Conservation (phyloP, 1,140 invertebrate genomes). For the Battus philenor region DNA sequence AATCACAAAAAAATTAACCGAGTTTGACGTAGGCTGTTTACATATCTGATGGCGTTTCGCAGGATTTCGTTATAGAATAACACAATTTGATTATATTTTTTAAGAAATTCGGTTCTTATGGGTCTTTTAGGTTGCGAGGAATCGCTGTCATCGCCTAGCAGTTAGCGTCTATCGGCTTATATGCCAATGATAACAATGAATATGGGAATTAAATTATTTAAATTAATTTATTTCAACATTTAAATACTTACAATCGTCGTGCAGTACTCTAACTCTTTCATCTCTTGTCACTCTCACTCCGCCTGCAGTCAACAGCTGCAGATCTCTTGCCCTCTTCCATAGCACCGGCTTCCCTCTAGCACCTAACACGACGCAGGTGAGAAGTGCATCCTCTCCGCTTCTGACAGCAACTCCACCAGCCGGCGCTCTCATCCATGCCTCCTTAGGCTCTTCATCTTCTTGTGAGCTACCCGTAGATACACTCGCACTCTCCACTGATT, state of each 20-base stretch:
- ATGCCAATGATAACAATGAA: too few relatives aligned
- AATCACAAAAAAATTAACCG: too few relatives aligned
- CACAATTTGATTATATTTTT: too few relatives aligned
- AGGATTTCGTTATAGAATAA: too few relatives aligned
- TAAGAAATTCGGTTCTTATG: too few relatives aligned
- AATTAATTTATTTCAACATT: slow-evolving; percentile 13
- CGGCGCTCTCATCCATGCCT: slow-evolving; percentile 55
- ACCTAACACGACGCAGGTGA: slow-evolving; percentile 85
- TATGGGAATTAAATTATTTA: too few relatives aligned
- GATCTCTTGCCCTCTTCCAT: slow-evolving; percentile 82
- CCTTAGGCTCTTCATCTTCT: slow-evolving; percentile 46
- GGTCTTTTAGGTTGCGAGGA: too few relatives aligned
- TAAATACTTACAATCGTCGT: slow-evolving; percentile 77
- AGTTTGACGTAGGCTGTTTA: too few relatives aligned
- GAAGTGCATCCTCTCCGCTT: slow-evolving; percentile 84
- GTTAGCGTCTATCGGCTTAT: too few relatives aligned
- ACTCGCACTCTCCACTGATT: slow-evolving; percentile 40
- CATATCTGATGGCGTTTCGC: too few relatives aligned
- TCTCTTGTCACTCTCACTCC: slow-evolving; percentile 83
- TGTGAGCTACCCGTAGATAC: slow-evolving; percentile 36
- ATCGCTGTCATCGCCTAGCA: too few relatives aligned
- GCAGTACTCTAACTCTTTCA: slow-evolving; percentile 81
- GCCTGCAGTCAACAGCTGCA: slow-evolving; percentile 86
- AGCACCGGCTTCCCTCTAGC: slow-evolving; percentile 80
- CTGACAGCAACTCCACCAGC: slow-evolving; percentile 43